phyloP scores from a whole-genome alignment of 2,113 vertebrate species.

The Podarcis raffonei region DNA sequence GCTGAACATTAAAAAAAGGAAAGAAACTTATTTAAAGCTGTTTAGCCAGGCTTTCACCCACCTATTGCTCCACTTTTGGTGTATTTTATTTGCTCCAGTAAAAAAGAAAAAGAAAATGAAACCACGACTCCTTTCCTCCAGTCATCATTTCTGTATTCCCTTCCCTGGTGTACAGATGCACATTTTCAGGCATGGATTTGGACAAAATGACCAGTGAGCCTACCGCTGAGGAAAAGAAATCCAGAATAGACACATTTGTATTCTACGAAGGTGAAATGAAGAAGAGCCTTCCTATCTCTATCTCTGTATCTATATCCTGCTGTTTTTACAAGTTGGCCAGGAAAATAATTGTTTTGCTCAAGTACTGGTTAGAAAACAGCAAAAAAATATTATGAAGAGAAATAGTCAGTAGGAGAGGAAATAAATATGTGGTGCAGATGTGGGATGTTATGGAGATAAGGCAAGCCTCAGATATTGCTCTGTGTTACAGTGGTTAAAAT shows the following conservation, averaged over 20 bases:
- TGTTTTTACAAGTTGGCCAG: neutral
- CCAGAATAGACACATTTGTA: neutral
- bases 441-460: neutral
- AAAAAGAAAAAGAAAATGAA: neutral
- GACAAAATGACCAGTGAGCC: neutral
- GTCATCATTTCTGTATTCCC: constrained; percentile 11
- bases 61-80: constrained; percentile 41
- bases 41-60: constrained; percentile 59
- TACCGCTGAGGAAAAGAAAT: neutral
- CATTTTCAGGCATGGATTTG: constrained; percentile 14
- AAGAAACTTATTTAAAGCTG: constrained; percentile 51
- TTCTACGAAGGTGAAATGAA: neutral
- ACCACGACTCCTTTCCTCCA: constrained; percentile 47
- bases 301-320: neutral
- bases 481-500: neutral
- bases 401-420: neutral
- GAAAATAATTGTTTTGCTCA: neutral
- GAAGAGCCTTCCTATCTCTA: neutral
- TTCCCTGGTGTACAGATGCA: constrained; percentile 13
- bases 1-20: constrained; percentile 14
- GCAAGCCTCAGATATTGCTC: neutral
- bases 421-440: neutral
- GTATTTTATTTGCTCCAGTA: constrained; percentile 38
- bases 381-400: neutral
- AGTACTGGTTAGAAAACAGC: neutral